phyloP scores from a whole-genome alignment of 2,797 vertebrate species.

The Gadopsis marmoratus region DNA sequence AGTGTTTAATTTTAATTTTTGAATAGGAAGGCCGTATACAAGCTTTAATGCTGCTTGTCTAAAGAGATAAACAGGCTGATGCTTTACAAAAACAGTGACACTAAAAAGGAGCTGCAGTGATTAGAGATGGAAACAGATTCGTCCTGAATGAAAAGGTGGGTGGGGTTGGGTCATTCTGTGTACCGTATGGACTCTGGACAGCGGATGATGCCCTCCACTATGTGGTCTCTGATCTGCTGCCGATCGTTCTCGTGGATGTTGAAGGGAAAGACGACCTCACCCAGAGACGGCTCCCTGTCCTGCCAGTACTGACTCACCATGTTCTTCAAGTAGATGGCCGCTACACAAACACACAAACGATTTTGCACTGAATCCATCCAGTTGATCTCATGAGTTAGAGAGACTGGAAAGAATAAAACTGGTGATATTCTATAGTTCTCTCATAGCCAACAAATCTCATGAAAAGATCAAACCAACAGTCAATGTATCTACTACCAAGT shows the following conservation, averaged over 20 bases:
- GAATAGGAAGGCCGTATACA: not conserved
- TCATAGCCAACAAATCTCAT: not conserved
- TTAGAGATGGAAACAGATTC: not conserved
- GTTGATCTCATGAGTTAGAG: not conserved
- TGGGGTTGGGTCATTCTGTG: not conserved
- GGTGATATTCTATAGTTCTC: not conserved
- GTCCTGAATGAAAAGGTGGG: not conserved
- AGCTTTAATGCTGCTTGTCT: not conserved
- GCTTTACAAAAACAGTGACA: not conserved
- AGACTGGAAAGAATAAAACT: not conserved
- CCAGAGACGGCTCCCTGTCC: slow-evolving; percentile 91
- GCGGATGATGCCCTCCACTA: slow-evolving; percentile 97
- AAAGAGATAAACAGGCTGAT: not conserved
- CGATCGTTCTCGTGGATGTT: slow-evolving; percentile 98
- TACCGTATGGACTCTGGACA: slow-evolving; percentile 97
- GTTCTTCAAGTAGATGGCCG: slow-evolving; percentile 99
- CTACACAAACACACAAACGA: slow-evolving; percentile 73
- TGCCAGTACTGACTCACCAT: slow-evolving; percentile 99
- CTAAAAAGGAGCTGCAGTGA: not conserved
- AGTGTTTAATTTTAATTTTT: not conserved
- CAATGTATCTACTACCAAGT: too few relatives aligned
- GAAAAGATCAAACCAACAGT: too few relatives aligned
- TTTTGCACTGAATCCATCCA: not conserved
- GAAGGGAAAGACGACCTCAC: slow-evolving; percentile 94
- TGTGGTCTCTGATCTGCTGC: slow-evolving; percentile 95